Conservation (phyloP, 2,888 invertebrate species). For the Andrena dorsata region DNA sequence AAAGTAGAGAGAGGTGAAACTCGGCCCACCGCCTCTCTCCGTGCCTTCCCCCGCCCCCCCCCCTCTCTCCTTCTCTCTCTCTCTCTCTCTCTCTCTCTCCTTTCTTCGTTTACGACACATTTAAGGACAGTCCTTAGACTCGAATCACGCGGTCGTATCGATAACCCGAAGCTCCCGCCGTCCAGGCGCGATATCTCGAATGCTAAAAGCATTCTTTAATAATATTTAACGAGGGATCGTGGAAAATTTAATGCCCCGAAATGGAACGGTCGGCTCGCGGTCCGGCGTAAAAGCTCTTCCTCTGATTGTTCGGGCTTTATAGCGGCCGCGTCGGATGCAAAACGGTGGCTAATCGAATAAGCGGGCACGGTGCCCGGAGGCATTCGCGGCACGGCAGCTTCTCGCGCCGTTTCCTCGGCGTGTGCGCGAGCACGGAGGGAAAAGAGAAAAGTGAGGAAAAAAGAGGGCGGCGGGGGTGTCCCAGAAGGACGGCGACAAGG, state of each 20-base stretch:
- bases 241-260: constrained; percentile 20
- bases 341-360: neutral
- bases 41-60: constrained; percentile 23
- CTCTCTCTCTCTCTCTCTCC: constrained; percentile 15
- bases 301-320: neutral
- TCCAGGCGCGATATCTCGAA: constrained; percentile 58
- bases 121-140: constrained; percentile 71
- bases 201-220: constrained; percentile 72
- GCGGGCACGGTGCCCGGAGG: neutral
- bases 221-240: constrained; percentile 56
- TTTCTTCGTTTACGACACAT: constrained; percentile 70
- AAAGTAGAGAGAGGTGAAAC: constrained; percentile 70
- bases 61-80: neutral
- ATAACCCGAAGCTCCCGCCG: constrained; percentile 59
- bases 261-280: neutral
- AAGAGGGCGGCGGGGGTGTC: constrained; percentile 51
- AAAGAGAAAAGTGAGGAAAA: constrained; percentile 21
- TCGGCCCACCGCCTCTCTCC: constrained; percentile 11
- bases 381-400: neutral
- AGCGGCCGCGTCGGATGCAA: neutral
- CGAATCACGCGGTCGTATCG: constrained; percentile 58
- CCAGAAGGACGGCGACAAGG: constrained; percentile 63
- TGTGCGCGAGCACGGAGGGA: neutral
- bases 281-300: neutral
- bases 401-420: neutral